Percentiles rank a stretch among this genome's conserved stretches.
Evolutionary conservation across 2,797 vertebrate species (phyloP).

Genomic region (Coccyzus lansbergi): DNA sequence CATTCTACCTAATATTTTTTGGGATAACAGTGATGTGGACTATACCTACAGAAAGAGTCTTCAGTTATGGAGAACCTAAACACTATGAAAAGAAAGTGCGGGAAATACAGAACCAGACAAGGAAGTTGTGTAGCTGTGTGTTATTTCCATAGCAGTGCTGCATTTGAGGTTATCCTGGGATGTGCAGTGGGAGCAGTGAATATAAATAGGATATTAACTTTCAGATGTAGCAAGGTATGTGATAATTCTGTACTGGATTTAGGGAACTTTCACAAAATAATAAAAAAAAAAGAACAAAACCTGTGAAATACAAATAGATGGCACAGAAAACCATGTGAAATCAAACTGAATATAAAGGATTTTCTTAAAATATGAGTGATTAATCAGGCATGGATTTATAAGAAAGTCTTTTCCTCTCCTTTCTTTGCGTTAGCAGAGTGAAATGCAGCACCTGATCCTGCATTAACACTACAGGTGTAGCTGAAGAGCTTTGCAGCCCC

Average conservation of each 20-base stretch:
- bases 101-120: not conserved
- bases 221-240: not conserved
- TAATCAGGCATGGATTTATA: not conserved
- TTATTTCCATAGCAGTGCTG: not conserved
- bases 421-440: not conserved
- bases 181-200: not conserved
- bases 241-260: not conserved
- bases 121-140: not conserved
- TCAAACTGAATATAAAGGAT: not conserved
- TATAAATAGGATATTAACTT: not conserved
- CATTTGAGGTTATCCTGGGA: not conserved
- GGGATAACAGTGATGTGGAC: not conserved
- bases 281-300: not conserved
- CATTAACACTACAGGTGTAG: not conserved
- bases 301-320: not conserved
- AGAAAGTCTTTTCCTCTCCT: not conserved
- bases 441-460: not conserved
- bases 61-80: not conserved
- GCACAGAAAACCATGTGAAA: not conserved
- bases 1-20: not conserved
- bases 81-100: not conserved
- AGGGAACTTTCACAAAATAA: not conserved
- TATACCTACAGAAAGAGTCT: not conserved
- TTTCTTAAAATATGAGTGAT: not conserved
- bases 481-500: rapidly evolving